Evolutionary conservation across 2,888 invertebrate species (phyloP).

Genomic region (Oxytorus armatus): DNA sequence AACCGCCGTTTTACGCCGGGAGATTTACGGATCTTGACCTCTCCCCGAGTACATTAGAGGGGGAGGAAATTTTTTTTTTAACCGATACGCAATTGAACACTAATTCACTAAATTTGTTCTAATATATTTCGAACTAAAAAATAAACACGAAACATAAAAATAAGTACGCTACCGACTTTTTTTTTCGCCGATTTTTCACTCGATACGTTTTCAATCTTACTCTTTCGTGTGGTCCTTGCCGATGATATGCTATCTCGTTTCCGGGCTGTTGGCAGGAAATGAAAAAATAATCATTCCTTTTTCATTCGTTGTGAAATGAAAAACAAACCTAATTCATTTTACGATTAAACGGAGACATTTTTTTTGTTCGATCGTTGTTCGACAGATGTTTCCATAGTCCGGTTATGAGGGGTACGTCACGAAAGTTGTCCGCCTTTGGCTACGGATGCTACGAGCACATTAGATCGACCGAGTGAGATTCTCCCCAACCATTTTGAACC

Average conservation of each 20-base stretch:
- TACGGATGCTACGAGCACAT: constrained; percentile 82
- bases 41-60: too few species aligned
- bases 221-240: not conserved
- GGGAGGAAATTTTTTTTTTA: too few species aligned
- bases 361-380: constrained; percentile 73
- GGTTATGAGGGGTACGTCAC: constrained; percentile 81
- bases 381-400: constrained; percentile 81
- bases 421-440: constrained; percentile 79
- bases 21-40: too few species aligned
- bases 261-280: not conserved
- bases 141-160: not conserved
- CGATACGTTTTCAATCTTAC: constrained; percentile 2
- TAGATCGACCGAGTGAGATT: constrained; percentile 78
- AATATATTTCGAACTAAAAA: not conserved
- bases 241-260: too few species aligned
- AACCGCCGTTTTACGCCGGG: constrained; percentile 25
- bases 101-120: not conserved
- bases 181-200: not conserved
- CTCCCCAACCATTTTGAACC: constrained; percentile 80
- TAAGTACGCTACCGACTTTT: constrained; percentile 1
- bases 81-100: constrained; percentile 12
- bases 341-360: constrained; percentile 47
- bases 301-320: too few species aligned
- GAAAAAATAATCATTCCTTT: too few species aligned
- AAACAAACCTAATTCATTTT: not conserved